Base-by-base conservation (phyloP, 1,140 invertebrate genomes). In the Saccostrea cuccullata region DNA sequence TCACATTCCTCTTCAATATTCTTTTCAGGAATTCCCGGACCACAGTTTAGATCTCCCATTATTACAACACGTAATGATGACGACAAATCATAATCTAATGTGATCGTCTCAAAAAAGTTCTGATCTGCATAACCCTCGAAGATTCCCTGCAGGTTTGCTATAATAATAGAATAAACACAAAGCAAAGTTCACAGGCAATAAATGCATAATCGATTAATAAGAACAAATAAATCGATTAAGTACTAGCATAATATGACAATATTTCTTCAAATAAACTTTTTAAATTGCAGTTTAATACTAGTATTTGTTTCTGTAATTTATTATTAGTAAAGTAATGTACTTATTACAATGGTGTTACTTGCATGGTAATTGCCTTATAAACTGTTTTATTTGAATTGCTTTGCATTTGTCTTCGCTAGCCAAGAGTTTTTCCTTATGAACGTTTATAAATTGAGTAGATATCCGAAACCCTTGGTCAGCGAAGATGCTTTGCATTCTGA, bases 1-100 rank as follows among this genome's bases (percentile, higher is more conserved):
- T 30, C 70, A 36, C 23, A 77, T 77, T 77, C 70, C 26, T 77
- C 70, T 40, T 36, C 11, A 11, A 77, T 77, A 36, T 77, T 77
- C 2, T 12, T 77, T 17, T 30, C 23, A 30, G 70, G 70, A 5
- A 77, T 11, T 4, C 70, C 15, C 11, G 23, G 23, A 30, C 70
- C 70, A 36, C 26, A 77, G 70, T 77, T 77, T 26, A 77, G 70
- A 15, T 77, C 70, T 8, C 70, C 70, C 70, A 77, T 77, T 77
- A 77, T 77, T 5, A 77, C 23, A 30, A 36, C 70, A 36, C 70
- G 70, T 77, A 26, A 77, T 77, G 70, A 23, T 15, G 70, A 30
- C 26, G 26, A 30, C 26, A 77, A 36, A 36, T 77, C 26, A 17
- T 5, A 36, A 30, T 30, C 70, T 26, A 77, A 30, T 23, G 9